phyloP scores from a whole-genome alignment of 2,113 vertebrate genomes.

The Castor canadensis region DNA sequence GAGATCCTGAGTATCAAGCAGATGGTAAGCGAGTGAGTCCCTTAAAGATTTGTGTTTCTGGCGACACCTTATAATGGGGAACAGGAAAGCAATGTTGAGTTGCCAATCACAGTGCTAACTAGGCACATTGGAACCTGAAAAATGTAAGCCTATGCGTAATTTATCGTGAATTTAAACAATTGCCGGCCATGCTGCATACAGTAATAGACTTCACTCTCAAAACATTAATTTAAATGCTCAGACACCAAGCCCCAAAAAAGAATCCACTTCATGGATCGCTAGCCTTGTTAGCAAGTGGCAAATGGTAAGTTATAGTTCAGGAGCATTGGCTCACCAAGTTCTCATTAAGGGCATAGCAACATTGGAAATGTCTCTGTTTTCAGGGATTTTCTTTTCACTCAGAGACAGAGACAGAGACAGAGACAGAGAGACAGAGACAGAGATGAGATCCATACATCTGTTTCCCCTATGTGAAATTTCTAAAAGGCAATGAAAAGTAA shows the following conservation, averaged over 20 bases:
- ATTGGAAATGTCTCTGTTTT: conserved; percentile 41
- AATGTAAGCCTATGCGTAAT: background rate
- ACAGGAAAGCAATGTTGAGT: conserved; percentile 58
- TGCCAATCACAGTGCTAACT: conserved; percentile 51
- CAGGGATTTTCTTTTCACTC: conserved; percentile 34
- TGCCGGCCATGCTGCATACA: conserved; percentile 54
- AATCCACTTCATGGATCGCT: conserved; percentile 80
- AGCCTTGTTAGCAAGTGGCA: conserved; percentile 78
- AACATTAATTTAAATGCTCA: conserved; percentile 74
- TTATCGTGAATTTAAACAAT: conserved; percentile 72
- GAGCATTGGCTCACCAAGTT: conserved; percentile 42
- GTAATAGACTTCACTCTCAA: conserved; percentile 75
- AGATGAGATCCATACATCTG: background rate
- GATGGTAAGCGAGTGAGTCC: conserved; percentile 62
- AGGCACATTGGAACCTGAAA: conserved; percentile 60
- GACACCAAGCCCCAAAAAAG: conserved; percentile 72
- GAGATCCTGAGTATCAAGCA: conserved; percentile 60
- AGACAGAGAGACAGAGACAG: no score
- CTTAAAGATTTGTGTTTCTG: conserved; percentile 65
- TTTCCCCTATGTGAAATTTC: background rate
- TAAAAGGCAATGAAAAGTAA: background rate
- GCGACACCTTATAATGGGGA: conserved; percentile 62
- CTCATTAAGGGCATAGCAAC: conserved; percentile 57
- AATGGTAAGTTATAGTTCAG: conserved; percentile 74
- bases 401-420: background rate